phyloP scores from a whole-genome alignment of 2,888 invertebrate species.

The Opisthograptis luteolata region DNA sequence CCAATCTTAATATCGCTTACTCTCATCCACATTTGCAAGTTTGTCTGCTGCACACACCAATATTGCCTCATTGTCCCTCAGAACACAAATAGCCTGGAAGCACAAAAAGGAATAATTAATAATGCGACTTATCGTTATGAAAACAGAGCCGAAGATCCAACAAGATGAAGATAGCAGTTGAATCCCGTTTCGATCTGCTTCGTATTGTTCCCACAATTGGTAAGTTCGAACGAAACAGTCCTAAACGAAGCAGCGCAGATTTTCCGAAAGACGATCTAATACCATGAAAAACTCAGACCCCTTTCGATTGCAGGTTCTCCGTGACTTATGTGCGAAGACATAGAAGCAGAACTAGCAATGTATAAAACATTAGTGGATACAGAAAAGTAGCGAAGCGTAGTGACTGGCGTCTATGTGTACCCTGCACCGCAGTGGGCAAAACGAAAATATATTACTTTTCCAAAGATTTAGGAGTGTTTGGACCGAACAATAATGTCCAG shows the following conservation, averaged over 20 bases:
- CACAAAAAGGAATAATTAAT: slow-evolving; percentile 17
- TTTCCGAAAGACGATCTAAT: slow-evolving; percentile 62
- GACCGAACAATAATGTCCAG: slow-evolving; percentile 86
- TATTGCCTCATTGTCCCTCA: slow-evolving; percentile 42
- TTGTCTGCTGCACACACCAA: slow-evolving; percentile 61
- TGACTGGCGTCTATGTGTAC: slow-evolving; percentile 63
- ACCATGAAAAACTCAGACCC: slow-evolving; percentile 53
- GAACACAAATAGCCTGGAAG: slow-evolving; percentile 28
- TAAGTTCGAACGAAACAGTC: slow-evolving; percentile 59
- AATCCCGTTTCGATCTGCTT: slow-evolving; percentile 33
- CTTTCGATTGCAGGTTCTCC: slow-evolving; percentile 58
- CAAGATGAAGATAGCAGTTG: slow-evolving; percentile 27
- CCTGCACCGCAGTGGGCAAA: slow-evolving; percentile 81
- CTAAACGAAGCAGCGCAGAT: slow-evolving; percentile 60
- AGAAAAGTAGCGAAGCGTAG: slow-evolving; percentile 73
- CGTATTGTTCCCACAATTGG: slow-evolving; percentile 56
- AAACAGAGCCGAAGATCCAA: slow-evolving; percentile 33
- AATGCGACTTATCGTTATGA: slow-evolving; percentile 23
- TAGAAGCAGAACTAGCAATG: slow-evolving; percentile 60
- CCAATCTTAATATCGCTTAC: slow-evolving; percentile 64
- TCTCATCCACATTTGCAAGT: slow-evolving; percentile 68
- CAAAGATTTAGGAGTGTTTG: slow-evolving; percentile 85
- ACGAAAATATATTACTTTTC: slow-evolving; percentile 85
- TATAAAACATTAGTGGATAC: slow-evolving; percentile 81
- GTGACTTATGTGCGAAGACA: slow-evolving; percentile 48